These are phyloP conservation scores for Tenthredo scrophulariae DNA, from an alignment of 2,888 invertebrate genomes.

Conservation along the genomic window DNA sequence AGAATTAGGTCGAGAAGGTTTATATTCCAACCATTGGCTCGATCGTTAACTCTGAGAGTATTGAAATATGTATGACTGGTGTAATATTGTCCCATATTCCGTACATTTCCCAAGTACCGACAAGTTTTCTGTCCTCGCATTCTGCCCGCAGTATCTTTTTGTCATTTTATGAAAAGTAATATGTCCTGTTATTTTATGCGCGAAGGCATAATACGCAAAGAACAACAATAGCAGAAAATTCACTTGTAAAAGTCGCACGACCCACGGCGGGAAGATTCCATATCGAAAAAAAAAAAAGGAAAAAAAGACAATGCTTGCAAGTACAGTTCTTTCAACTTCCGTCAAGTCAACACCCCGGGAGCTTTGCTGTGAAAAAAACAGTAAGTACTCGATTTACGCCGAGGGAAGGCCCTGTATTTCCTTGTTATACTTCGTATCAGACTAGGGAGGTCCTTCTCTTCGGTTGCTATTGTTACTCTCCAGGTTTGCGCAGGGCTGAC, in stretches of 20 bases:
- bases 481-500: not conserved
- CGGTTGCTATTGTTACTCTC: slow-evolving; percentile 10
- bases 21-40: not conserved
- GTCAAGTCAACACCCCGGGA: slow-evolving; percentile 13
- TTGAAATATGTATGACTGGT: not conserved
- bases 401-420: slow-evolving; percentile 5
- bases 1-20: not conserved
- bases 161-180: not conserved
- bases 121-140: not conserved
- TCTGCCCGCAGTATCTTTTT: not conserved
- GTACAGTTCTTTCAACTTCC: not conserved
- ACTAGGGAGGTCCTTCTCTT: slow-evolving; percentile 1
- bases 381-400: slow-evolving; percentile 13
- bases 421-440: slow-evolving; percentile 9
- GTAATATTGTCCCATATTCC: not conserved
- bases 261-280: not conserved
- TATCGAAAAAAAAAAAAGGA: not conserved
- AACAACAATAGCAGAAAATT: not conserved
- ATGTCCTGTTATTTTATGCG: not conserved
- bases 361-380: slow-evolving; percentile 7
- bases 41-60: not conserved
- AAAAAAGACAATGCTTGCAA: not conserved
- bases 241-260: not conserved
- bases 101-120: not conserved
- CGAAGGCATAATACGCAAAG: too few species aligned